Percentiles rank a stretch among this genome's conserved stretches.
phyloP scores from a whole-genome alignment of 1,140 invertebrate species.

The Dermatophagoides farinae region DNA sequence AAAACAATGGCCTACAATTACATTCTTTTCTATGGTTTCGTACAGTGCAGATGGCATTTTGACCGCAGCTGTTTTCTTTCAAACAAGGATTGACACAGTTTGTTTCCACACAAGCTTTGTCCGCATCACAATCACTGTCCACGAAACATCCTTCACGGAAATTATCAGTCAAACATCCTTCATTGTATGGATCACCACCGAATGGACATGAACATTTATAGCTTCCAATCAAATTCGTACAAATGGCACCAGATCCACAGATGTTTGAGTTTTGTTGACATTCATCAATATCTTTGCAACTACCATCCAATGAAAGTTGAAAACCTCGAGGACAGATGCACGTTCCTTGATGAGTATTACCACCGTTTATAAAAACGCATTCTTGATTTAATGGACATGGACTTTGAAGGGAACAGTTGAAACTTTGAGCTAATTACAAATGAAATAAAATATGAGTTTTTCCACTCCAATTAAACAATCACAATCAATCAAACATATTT shows the following conservation, averaged over 20 bases:
- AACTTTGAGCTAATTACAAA: conserved; percentile 15
- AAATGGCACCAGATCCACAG: conserved; percentile 19
- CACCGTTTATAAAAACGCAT: conserved; percentile 17
- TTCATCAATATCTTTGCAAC: conserved; percentile 19
- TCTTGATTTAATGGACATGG: conserved; percentile 23
- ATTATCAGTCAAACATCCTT: conserved; percentile 3
- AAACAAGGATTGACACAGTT: conserved; percentile 38
- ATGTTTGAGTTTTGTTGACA: conserved; percentile 25
- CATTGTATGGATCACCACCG: conserved; percentile 48
- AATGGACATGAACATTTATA: conserved; percentile 51
- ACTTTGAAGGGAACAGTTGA: conserved; percentile 22
- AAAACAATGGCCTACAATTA: conserved; percentile 41
- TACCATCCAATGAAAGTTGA: conserved; percentile 19
- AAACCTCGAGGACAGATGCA: conserved; percentile 21
- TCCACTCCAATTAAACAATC: neutral
- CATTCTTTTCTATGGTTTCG: conserved; percentile 62
- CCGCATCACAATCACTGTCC: conserved; percentile 25
- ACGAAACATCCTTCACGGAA: conserved; percentile 24
- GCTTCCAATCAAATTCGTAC: conserved; percentile 19
- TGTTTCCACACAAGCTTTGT: conserved; percentile 26
- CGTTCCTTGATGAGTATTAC: conserved; percentile 12
- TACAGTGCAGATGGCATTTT: conserved; percentile 61
- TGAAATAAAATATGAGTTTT: neutral
- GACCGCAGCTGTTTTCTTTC: conserved; percentile 38
- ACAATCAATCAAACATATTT: conserved; percentile 6